Conservation (phyloP, 2,888 invertebrate species). For the Trichacis sp. region DNA sequence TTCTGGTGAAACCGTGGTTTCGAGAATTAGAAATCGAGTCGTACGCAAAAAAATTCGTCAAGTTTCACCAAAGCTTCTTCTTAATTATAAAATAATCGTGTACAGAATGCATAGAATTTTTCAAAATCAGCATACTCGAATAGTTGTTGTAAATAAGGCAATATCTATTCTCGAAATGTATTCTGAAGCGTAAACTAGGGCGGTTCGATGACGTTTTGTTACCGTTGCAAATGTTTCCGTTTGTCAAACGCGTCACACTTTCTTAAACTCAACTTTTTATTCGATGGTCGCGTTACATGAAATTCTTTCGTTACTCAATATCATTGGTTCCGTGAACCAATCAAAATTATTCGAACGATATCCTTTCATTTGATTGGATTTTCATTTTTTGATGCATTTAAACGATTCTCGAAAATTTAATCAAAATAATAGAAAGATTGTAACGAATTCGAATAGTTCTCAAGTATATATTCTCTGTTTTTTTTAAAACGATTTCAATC, state of each 20-base stretch:
- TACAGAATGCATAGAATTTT: conserved; percentile 36
- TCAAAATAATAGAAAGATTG: not conserved
- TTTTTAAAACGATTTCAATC: not conserved
- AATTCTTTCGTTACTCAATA: too few species aligned
- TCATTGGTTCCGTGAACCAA: too few species aligned
- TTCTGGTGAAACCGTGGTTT: conserved; percentile 11
- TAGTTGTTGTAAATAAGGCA: conserved; percentile 39
- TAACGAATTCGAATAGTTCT: not conserved
- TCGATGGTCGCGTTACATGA: not conserved
- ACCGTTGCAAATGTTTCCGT: conserved; percentile 8
- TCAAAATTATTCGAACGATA: too few species aligned
- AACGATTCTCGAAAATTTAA: not conserved
- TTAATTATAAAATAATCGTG: conserved; percentile 29
- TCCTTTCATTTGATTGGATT: too few species aligned
- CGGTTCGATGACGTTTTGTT: conserved; percentile 7
- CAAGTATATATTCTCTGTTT: not conserved
- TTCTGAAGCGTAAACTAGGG: conserved; percentile 30
- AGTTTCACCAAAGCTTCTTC: conserved; percentile 13
- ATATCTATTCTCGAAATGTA: conserved; percentile 38
- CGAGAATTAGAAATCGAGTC: too few species aligned
- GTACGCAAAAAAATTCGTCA: too few species aligned
- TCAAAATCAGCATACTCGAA: conserved; percentile 30
- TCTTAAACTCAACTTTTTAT: not conserved
- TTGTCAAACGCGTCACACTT: conserved; percentile 12
- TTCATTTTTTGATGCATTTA: conserved; percentile 2